Percentiles rank a stretch among this genome's conserved stretches.
phyloP scores from a whole-genome alignment of 2,888 invertebrate species.

The Horisme vitalbata region DNA sequence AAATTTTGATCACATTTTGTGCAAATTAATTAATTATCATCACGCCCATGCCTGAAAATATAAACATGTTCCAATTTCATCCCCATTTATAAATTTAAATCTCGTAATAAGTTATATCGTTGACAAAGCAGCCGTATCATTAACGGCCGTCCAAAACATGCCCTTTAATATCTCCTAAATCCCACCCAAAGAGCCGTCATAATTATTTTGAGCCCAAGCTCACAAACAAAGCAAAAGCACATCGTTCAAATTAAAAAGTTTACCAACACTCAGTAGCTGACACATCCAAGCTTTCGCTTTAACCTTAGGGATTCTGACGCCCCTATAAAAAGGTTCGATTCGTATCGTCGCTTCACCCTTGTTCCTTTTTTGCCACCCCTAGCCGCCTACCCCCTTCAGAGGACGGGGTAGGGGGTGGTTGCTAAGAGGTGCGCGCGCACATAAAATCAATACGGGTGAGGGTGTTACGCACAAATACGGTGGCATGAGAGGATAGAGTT shows the following conservation, averaged over 20 bases:
- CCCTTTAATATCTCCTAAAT: conserved; percentile 15
- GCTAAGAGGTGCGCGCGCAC: conserved; percentile 71
- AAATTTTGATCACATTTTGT: no score
- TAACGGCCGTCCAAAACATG: conserved; percentile 12
- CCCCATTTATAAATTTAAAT: background rate
- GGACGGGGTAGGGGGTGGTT: conserved; percentile 35
- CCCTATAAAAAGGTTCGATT: conserved; percentile 78
- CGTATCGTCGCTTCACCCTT: conserved; percentile 72
- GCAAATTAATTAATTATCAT: no score
- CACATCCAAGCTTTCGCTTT: conserved; percentile 55
- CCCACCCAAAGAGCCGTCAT: conserved; percentile 13
- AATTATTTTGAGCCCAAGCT: conserved; percentile 19
- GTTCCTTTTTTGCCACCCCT: conserved; percentile 59
- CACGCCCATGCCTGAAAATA: background rate
- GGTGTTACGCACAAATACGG: conserved; percentile 76
- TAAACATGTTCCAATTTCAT: background rate
- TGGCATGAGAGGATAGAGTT: conserved; percentile 58
- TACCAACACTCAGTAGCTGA: conserved; percentile 51
- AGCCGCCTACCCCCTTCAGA: conserved; percentile 33
- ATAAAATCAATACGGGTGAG: conserved; percentile 75
- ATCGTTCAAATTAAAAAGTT: conserved; percentile 38
- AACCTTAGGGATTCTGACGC: conserved; percentile 72
- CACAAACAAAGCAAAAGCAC: conserved; percentile 17
- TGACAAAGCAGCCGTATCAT: conserved; percentile 14
- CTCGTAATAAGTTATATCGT: conserved; percentile 4